These are phyloP conservation scores for Ailurus styani DNA, from an alignment of 2,113 vertebrate species.

Conservation along the genomic window DNA sequence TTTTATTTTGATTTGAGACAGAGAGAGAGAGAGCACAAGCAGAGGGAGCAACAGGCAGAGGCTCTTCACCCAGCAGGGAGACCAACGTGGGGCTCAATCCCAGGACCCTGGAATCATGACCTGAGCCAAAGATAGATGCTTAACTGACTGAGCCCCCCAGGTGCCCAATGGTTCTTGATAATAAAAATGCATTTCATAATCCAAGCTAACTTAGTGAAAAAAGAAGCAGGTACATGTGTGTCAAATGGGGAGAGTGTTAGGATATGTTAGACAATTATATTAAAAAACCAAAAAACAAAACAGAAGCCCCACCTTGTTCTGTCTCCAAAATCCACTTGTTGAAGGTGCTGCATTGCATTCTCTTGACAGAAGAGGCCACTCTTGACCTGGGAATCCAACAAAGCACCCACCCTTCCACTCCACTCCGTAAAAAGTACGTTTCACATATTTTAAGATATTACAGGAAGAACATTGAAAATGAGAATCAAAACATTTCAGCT, in stretches of 20 bases:
- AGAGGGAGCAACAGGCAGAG: too few relatives aligned
- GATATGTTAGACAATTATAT: too few relatives aligned
- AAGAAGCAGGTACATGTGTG: background rate
- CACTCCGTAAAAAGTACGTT: background rate
- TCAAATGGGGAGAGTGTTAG: background rate
- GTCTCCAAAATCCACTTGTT: background rate
- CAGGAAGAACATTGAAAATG: background rate
- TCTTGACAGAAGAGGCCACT: conserved; percentile 29
- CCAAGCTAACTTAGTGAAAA: background rate
- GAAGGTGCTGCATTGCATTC: background rate
- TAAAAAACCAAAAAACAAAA: background rate
- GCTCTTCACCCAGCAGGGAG: too few relatives aligned
- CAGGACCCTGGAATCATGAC: too few relatives aligned
- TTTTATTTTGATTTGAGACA: too few relatives aligned
- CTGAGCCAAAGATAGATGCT: too few relatives aligned
- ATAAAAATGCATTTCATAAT: background rate
- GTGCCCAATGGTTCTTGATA: too few relatives aligned
- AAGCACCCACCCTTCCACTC: background rate
- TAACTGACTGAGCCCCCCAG: too few relatives aligned
- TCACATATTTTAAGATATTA: background rate
- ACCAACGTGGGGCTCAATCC: too few relatives aligned
- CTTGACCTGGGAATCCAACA: background rate
- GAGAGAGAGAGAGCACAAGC: too few relatives aligned
- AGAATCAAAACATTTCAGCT: background rate
- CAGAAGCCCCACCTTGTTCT: background rate